Base-by-base conservation (phyloP, 2,888 invertebrate species). In the Leucophenga montana region DNA sequence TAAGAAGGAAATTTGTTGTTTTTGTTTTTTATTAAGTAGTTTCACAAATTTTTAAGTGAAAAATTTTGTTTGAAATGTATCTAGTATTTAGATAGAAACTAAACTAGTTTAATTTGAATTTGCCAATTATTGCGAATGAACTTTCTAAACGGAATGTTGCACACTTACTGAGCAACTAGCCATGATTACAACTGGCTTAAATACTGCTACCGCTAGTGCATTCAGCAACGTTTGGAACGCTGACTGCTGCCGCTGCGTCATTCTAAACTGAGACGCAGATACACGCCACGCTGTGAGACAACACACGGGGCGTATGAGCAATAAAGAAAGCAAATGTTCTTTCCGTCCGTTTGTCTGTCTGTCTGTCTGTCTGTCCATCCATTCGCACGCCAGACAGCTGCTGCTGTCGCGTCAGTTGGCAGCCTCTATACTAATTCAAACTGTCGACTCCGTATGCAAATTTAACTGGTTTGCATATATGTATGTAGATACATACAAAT, bases 151-250 rank as follows among this genome's bases (percentile, higher is more conserved):
- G 68, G 73, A 75, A 75, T 70, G 75, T 73, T 70, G 73, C 70
- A 71, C 73, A 75, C 75, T 76, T 75, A 86, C 87, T 86, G 84
- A 78, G 76, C 73, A 78, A 76, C 75, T 76, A 78, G 78, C 75
- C 72, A 68, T 33, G 67, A 57, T 67, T 73, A 71, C 82, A 78
- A 72, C 76, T 72, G 73, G 73, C 73, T 87, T 86, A 86, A 86
- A 86, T 87, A 86, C 73, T 65, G 72, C 72, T 67, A 64, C 65
- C 44, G 69, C 33, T 59, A 20, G 18, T 56, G 18, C 20, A 57
- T 31, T 39, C 18, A 54, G n/a, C n/a, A n/a, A n/a, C n/a, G n/a
- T n/a, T n/a, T n/a, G n/a, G n/a, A n/a, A 48, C 14, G 14, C 14
- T 14, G 14, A 13, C 39, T 18, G 67, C 56, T 56, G 44, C 39